Evolutionary conservation across 2,888 invertebrate genomes (phyloP).

Genomic region (Drosophila diplacantha): DNA sequence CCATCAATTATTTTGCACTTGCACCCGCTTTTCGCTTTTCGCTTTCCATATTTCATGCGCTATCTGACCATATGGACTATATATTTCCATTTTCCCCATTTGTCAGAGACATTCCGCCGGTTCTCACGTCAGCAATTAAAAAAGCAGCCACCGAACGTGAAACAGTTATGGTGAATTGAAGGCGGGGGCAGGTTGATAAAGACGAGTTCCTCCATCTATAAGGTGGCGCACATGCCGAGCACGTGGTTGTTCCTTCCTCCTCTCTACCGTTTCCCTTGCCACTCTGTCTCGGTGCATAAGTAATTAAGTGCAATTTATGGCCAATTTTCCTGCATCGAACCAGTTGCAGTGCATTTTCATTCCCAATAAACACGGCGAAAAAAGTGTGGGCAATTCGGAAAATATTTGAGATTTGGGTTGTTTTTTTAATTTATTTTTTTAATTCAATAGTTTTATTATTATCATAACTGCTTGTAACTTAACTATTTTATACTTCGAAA

Average conservation of each 20-base stretch:
- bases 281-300: slow-evolving; percentile 22
- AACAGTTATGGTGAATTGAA: slow-evolving; percentile 24
- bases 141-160: slow-evolving; percentile 20
- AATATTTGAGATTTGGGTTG: background rate
- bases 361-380: slow-evolving; percentile 22
- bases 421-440: no score
- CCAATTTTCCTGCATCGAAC: slow-evolving; percentile 66
- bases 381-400: background rate
- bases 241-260: slow-evolving; percentile 38
- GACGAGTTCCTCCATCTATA: slow-evolving; percentile 15
- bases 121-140: slow-evolving; percentile 45
- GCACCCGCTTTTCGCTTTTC: slow-evolving; percentile 26
- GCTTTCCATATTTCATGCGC: slow-evolving; percentile 32
- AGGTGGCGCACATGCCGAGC: slow-evolving; percentile 34
- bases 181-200: slow-evolving; percentile 13
- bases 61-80: slow-evolving; percentile 6
- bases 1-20: slow-evolving; percentile 41
- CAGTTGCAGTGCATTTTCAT: slow-evolving; percentile 54
- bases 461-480: no score
- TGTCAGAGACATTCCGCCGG: slow-evolving; percentile 25
- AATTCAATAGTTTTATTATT: no score
- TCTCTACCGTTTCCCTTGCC: background rate
- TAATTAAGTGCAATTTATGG: slow-evolving; percentile 59
- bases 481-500: background rate
- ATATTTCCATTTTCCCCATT: slow-evolving; percentile 33